phyloP scores from a whole-genome alignment of 2,113 vertebrate species.

The Corythornis vintsioides region DNA sequence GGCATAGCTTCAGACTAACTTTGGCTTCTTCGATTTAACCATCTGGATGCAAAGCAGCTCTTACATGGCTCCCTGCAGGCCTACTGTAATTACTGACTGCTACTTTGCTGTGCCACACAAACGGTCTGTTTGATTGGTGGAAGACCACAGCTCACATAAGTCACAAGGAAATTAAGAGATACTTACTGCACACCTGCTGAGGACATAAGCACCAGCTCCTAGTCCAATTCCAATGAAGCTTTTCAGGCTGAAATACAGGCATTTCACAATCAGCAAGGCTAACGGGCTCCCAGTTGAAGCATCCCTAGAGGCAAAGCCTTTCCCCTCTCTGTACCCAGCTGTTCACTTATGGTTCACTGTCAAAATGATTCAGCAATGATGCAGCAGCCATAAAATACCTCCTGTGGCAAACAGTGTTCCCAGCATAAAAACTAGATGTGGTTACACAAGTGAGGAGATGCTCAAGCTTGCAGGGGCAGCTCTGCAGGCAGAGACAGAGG shows the following conservation, averaged over 20 bases:
- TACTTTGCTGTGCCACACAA: not conserved
- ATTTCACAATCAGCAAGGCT: constrained; percentile 18
- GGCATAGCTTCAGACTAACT: not conserved
- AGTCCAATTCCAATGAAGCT: constrained; percentile 91
- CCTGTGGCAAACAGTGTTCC: not conserved
- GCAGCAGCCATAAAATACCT: not conserved
- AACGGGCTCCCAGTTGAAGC: not conserved
- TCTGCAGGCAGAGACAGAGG: not conserved
- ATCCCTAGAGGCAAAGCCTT: not conserved
- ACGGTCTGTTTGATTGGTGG: not conserved
- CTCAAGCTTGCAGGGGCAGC: not conserved
- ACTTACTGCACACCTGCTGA: constrained; percentile 92
- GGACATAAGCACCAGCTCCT: constrained; percentile 90
- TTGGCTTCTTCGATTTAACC: not conserved
- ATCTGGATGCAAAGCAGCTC: not conserved
- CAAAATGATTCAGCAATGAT: not conserved
- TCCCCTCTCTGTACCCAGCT: not conserved
- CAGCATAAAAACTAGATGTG: not conserved
- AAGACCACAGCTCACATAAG: not conserved
- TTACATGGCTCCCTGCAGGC: not conserved
- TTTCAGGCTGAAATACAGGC: constrained; percentile 81
- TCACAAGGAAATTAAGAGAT: not conserved
- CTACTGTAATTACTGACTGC: not conserved
- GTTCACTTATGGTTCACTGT: not conserved
- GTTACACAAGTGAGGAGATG: not conserved